These are phyloP conservation scores for Nyctereutes procyonoides DNA, from an alignment of 2,113 vertebrate genomes.

Conservation along the genomic window DNA sequence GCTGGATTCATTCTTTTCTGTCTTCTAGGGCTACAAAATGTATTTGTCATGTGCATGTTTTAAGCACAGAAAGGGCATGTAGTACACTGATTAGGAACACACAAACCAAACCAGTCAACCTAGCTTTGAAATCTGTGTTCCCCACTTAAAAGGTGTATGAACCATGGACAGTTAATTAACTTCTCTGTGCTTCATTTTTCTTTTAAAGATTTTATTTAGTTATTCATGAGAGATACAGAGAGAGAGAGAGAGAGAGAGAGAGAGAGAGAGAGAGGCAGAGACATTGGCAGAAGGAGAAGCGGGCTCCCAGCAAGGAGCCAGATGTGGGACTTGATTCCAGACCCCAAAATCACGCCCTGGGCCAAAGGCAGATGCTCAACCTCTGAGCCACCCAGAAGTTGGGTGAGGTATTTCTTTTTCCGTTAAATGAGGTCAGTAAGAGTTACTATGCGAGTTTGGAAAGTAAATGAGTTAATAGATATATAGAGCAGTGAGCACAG, in stretches of 20 bases:
- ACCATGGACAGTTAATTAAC: neutral
- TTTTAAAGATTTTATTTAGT: neutral
- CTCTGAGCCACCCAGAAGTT: too few species aligned
- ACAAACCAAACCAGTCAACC: neutral
- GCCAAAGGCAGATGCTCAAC: too few species aligned
- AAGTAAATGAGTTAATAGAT: neutral
- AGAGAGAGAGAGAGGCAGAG: too few species aligned
- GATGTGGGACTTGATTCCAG: too few species aligned
- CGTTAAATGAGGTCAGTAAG: neutral
- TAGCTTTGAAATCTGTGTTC: neutral
- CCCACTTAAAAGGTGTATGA: neutral
- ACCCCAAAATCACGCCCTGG: too few species aligned
- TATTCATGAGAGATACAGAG: too few species aligned
- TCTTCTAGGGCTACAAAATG: neutral
- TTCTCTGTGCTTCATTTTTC: neutral
- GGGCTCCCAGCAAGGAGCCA: too few species aligned
- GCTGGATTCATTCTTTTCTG: neutral
- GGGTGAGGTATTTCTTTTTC: too few species aligned
- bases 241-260: too few species aligned
- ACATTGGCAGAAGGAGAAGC: too few species aligned
- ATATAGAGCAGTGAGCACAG: neutral
- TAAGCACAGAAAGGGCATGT: neutral
- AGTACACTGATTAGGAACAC: neutral
- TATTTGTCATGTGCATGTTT: neutral
- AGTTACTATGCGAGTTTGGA: neutral